Evolutionary conservation across 2,888 invertebrate species (phyloP).

Genomic region (Drosophila kambysellisi): DNA sequence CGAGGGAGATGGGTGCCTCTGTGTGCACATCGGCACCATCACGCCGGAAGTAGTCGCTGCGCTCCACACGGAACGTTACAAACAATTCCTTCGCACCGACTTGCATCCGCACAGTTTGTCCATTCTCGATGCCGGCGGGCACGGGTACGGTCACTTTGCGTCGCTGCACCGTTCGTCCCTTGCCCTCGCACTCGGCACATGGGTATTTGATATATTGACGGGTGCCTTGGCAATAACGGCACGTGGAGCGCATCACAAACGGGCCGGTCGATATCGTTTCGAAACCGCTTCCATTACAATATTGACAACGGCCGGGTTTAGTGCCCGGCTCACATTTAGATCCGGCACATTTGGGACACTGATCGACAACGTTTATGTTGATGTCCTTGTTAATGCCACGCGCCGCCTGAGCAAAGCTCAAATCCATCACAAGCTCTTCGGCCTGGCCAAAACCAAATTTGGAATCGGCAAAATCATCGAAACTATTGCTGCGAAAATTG

Average conservation of each 20-base stretch:
- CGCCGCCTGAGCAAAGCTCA: conserved; percentile 97
- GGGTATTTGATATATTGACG: conserved; percentile 95
- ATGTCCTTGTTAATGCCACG: conserved; percentile 98
- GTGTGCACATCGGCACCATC: conserved; percentile 98
- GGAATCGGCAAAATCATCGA: conserved; percentile 95
- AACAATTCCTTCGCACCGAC: conserved; percentile 97
- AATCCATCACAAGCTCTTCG: conserved; percentile 95
- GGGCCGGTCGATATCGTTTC: conserved; percentile 96
- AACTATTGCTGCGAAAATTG: conserved; percentile 88
- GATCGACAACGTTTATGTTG: conserved; percentile 95
- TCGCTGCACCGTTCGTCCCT: conserved; percentile 95
- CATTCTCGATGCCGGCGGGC: conserved; percentile 98
- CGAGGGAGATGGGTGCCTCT: conserved; percentile 94
- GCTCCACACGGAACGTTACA: conserved; percentile 94
- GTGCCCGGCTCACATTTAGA: conserved; percentile 95
- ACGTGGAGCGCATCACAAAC: conserved; percentile 98
- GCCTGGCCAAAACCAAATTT: conserved; percentile 96
- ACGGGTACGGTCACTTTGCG: conserved; percentile 96
- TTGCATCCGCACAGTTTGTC: conserved; percentile 97
- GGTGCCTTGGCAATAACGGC: conserved; percentile 95
- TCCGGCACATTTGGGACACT: conserved; percentile 95
- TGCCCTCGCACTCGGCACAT: conserved; percentile 96
- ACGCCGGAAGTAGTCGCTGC: conserved; percentile 94
- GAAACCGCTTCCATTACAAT: conserved; percentile 99
- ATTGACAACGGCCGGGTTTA: conserved; percentile 93